phyloP scores from a whole-genome alignment of 2,888 invertebrate species.

The Dryobota labecula region DNA sequence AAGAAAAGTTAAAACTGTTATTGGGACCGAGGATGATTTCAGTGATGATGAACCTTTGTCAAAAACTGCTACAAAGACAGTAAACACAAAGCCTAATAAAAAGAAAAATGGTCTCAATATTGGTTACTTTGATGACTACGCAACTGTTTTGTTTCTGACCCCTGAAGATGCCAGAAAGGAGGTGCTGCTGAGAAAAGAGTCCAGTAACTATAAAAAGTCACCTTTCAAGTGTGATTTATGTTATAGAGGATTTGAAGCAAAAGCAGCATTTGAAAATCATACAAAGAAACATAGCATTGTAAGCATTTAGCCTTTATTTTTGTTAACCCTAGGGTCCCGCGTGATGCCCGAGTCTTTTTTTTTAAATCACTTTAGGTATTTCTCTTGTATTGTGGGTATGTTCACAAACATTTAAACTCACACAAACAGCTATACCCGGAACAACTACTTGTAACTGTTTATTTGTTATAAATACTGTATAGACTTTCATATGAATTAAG shows the following conservation, averaged over 20 bases:
- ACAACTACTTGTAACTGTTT: too few species aligned
- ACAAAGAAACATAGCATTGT: constrained; percentile 73
- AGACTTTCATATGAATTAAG: too few species aligned
- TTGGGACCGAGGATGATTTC: constrained; percentile 45
- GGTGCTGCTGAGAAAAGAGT: constrained; percentile 71
- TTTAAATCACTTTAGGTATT: too few species aligned
- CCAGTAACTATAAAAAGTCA: constrained; percentile 71
- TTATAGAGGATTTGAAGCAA: constrained; percentile 71
- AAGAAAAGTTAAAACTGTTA: constrained; percentile 39
- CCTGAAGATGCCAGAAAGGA: constrained; percentile 72
- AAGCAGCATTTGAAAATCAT: constrained; percentile 72
- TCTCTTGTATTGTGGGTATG: too few species aligned
- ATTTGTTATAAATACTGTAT: too few species aligned
- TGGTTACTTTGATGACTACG: constrained; percentile 69
- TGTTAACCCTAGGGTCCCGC: too few species aligned
- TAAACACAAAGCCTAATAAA: not conserved
- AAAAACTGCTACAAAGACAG: constrained; percentile 42
- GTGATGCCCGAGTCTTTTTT: too few species aligned
- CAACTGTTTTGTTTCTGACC: constrained; percentile 67
- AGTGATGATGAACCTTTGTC: constrained; percentile 71
- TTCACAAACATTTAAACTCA: too few species aligned
- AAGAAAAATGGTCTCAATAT: constrained; percentile 53
- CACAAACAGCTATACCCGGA: too few species aligned
- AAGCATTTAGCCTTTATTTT: constrained; percentile 39
- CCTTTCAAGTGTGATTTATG: constrained; percentile 74